Evolutionary conservation across 2,888 invertebrate species (phyloP).

Genomic region (Boloria selene): DNA sequence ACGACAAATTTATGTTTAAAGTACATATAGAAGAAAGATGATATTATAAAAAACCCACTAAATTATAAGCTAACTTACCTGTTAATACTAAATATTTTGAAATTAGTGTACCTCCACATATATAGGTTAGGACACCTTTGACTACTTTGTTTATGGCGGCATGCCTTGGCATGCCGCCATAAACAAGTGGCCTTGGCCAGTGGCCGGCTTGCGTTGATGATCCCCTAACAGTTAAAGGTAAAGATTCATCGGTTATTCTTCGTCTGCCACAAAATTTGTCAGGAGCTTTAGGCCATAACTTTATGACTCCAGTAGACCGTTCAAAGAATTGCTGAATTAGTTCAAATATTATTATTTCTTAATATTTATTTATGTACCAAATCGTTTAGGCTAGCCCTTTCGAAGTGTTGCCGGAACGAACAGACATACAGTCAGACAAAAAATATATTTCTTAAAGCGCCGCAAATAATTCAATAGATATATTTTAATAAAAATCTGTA

Average conservation of each 20-base stretch:
- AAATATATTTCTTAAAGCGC: no score
- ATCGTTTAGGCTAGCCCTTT: no score
- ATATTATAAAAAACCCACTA: background rate
- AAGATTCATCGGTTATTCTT: conserved; percentile 48
- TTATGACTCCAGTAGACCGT: background rate
- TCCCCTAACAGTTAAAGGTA: conserved; percentile 57
- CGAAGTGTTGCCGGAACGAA: no score
- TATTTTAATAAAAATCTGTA: no score
- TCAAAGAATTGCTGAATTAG: conserved; percentile 23
- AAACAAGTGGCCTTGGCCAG: conserved; percentile 74
- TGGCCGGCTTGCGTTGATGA: conserved; percentile 57
- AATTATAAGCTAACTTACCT: conserved; percentile 45
- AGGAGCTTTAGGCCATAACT: conserved; percentile 15
- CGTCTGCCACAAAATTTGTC: conserved; percentile 33
- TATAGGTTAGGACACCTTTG: conserved; percentile 50
- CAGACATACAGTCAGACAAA: no score
- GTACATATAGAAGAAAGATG: background rate
- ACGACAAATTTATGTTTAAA: background rate
- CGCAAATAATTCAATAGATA: no score
- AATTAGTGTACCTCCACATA: conserved; percentile 63
- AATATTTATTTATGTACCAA: no score
- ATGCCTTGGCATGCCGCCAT: no score
- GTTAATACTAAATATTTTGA: conserved; percentile 55
- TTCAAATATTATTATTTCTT: conserved; percentile 4
- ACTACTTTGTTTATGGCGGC: conserved; percentile 52